Conservation (phyloP, 2,888 invertebrate species). For the Diadromus collaris region DNA sequence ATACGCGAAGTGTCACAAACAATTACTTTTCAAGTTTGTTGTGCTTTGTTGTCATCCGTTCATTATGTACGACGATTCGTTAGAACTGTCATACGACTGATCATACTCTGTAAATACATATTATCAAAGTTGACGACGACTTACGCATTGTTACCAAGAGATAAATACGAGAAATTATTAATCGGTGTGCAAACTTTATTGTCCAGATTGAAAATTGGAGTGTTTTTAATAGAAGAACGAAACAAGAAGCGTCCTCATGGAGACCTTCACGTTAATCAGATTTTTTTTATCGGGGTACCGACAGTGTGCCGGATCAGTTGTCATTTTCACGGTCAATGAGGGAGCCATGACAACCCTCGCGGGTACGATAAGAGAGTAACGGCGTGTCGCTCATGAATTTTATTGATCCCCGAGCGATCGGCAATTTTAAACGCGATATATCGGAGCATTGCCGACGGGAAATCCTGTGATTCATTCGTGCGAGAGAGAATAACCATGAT, state of each 20-base stretch:
- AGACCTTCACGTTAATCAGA: constrained; percentile 13
- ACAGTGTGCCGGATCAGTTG: constrained; percentile 9
- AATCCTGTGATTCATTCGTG: constrained; percentile 40
- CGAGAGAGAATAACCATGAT: constrained; percentile 26
- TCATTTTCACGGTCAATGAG: neutral
- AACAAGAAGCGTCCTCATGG: neutral
- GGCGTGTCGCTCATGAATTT: constrained; percentile 23
- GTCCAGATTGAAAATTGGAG: constrained; percentile 24
- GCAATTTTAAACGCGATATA: constrained; percentile 39
- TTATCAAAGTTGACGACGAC: constrained; percentile 34
- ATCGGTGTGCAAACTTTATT: constrained; percentile 31
- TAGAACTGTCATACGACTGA: constrained; percentile 15
- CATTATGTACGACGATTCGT: constrained; percentile 11
- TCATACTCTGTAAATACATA: constrained; percentile 45
- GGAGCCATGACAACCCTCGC: neutral
- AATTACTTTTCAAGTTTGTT: neutral
- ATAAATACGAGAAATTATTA: constrained; percentile 41
- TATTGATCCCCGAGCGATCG: constrained; percentile 24
- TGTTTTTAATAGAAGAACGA: constrained; percentile 12
- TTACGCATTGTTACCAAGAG: constrained; percentile 44
- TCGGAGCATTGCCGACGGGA: constrained; percentile 5
- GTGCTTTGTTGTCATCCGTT: neutral
- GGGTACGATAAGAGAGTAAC: neutral
- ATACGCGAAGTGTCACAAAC: constrained; percentile 25
- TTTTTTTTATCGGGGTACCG: constrained; percentile 36